Percentiles rank a stretch among this genome's conserved stretches.
Evolutionary conservation across 2,888 invertebrate genomes (phyloP).

Genomic region (Chloromyia formosa): DNA sequence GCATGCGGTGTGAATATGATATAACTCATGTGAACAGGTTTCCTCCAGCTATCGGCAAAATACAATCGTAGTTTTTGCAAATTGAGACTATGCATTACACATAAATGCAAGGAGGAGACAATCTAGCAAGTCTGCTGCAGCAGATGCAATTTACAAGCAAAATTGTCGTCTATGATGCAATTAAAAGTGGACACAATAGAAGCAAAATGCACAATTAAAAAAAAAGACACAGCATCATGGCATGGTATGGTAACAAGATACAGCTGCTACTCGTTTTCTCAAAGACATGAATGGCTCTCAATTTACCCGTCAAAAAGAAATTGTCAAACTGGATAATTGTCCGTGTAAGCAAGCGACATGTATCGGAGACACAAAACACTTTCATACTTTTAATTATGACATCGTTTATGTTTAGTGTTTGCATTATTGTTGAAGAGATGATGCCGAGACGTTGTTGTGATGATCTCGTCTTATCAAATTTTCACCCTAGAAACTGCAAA

Average conservation of each 20-base stretch:
- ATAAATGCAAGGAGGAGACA: too few relatives aligned
- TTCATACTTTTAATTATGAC: slow-evolving; percentile 20
- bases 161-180: slow-evolving; percentile 12
- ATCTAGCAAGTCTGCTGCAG: too few relatives aligned
- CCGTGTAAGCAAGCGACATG: background rate
- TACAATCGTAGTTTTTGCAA: too few relatives aligned
- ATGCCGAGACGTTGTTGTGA: background rate
- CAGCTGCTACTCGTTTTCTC: background rate
- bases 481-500: background rate
- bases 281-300: background rate
- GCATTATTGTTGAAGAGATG: background rate
- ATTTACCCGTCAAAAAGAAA: background rate
- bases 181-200: slow-evolving; percentile 18
- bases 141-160: too few relatives aligned
- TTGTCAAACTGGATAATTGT: background rate
- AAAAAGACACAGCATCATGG: background rate
- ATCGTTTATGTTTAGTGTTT: background rate
- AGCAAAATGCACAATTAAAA: background rate
- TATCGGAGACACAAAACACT: background rate
- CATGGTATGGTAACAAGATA: background rate
- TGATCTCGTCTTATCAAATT: background rate
- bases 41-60: too few relatives aligned
- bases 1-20: too few relatives aligned
- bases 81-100: too few relatives aligned
- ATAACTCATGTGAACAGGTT: too few relatives aligned